Evolutionary conservation across 2,113 vertebrate genomes (phyloP).

Genomic region (Tringa solitaria): DNA sequence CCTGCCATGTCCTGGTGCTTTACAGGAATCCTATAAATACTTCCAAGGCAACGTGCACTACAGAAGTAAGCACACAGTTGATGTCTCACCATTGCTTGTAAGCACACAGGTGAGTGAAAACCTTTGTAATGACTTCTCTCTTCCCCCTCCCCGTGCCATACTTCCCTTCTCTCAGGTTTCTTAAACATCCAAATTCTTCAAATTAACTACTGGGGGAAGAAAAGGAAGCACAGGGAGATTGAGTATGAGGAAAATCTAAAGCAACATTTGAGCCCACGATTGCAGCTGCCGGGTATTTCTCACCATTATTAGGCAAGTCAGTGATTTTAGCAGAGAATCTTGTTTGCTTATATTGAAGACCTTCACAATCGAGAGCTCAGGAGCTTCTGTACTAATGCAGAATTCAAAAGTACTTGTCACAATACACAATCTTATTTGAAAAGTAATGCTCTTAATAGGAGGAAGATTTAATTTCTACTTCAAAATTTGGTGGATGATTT

Average conservation of each 20-base stretch:
- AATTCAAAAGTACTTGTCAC: neutral
- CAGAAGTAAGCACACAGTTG: neutral
- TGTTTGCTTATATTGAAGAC: neutral
- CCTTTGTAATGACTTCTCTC: neutral
- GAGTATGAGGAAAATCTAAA: neutral
- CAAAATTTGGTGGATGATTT: constrained; percentile 22
- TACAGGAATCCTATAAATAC: neutral
- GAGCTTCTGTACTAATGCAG: neutral
- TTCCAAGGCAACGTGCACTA: neutral
- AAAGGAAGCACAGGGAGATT: neutral
- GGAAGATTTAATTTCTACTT: constrained; percentile 5
- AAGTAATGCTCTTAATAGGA: constrained; percentile 39
- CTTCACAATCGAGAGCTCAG: neutral
- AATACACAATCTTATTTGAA: neutral
- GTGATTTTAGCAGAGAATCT: neutral
- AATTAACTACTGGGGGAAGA: neutral
- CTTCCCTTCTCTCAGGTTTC: neutral
- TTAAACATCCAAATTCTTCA: neutral
- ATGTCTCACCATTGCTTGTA: neutral
- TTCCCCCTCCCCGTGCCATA: neutral
- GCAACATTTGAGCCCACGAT: accelerated
- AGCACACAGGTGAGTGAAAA: neutral
- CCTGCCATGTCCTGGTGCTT: neutral
- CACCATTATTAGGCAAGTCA: neutral
- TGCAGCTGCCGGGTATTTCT: neutral